These are phyloP conservation scores for Prionailurus viverrinus DNA, from an alignment of 2,113 vertebrate genomes.

Conservation along the genomic window DNA sequence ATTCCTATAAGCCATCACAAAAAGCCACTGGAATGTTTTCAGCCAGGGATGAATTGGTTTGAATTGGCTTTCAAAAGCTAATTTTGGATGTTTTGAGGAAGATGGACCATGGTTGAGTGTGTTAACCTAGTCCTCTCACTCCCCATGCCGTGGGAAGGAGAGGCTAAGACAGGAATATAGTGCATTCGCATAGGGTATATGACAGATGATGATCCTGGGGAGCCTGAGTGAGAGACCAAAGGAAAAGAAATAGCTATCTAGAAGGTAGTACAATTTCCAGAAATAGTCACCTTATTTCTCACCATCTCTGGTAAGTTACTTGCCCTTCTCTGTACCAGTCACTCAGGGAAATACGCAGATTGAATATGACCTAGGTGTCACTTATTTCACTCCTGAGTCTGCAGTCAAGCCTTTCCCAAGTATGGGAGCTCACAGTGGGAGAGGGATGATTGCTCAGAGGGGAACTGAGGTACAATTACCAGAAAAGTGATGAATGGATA, in stretches of 20 bases:
- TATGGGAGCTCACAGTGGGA: accelerated
- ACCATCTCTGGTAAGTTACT: neutral
- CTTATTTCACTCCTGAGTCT: neutral
- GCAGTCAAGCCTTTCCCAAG: neutral
- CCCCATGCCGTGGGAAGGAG: neutral
- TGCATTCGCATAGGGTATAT: no score
- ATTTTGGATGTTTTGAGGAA: neutral
- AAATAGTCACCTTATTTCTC: neutral
- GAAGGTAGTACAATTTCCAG: neutral
- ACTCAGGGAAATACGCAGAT: neutral
- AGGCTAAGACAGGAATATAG: neutral
- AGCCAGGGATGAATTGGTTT: neutral
- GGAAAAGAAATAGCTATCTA: neutral
- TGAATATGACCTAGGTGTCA: neutral
- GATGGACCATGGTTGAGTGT: accelerated
- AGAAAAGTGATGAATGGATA: neutral
- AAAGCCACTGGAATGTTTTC: neutral
- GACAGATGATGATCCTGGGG: neutral
- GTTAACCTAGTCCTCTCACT: accelerated
- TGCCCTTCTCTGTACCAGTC: neutral
- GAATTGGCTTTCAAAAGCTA: neutral
- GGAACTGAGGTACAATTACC: neutral
- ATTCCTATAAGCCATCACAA: neutral
- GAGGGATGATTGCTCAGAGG: accelerated
- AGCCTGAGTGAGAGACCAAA: neutral